These are phyloP conservation scores for Hippocampus guttulatus DNA, from an alignment of 2,113 vertebrate genomes.

Conservation along the genomic window DNA sequence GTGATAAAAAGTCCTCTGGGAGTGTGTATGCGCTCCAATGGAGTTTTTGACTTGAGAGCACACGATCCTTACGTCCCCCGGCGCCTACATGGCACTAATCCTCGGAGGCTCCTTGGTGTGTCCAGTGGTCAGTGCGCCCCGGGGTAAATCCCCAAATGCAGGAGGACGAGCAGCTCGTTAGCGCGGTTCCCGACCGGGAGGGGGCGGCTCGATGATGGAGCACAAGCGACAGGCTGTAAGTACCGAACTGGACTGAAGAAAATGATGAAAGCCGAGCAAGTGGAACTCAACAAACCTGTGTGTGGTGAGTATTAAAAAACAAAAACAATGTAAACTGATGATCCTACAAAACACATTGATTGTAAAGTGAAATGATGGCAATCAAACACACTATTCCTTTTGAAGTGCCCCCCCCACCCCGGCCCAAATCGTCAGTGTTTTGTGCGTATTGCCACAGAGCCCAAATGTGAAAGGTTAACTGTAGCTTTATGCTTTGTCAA, in stretches of 20 bases:
- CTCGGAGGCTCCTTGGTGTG: slow-evolving; percentile 35
- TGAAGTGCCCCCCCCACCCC: not conserved
- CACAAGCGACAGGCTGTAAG: slow-evolving; percentile 65
- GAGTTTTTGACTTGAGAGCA: slow-evolving; percentile 7
- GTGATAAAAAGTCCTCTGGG: not conserved
- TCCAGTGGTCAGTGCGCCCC: slow-evolving; percentile 55
- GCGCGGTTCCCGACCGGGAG: slow-evolving; percentile 61
- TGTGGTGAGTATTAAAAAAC: slow-evolving; percentile 31
- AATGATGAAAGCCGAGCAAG: slow-evolving; percentile 33
- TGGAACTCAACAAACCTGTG: slow-evolving; percentile 33
- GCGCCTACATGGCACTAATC: slow-evolving; percentile 46
- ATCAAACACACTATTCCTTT: not conserved
- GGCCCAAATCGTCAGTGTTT: not conserved
- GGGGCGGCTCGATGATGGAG: slow-evolving; percentile 59
- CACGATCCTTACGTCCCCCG: slow-evolving; percentile 30
- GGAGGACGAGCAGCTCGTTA: slow-evolving; percentile 68
- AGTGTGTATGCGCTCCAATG: not conserved
- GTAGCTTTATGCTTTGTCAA: slow-evolving; percentile 27
- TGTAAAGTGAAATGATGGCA: not conserved
- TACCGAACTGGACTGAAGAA: slow-evolving; percentile 4
- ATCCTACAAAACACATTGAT: not conserved
- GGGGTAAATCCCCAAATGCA: slow-evolving; percentile 60
- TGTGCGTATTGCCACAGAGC: slow-evolving; percentile 29
- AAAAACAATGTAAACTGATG: slow-evolving; percentile 13
- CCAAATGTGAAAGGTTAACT: slow-evolving; percentile 35